A percentile compares a stretch with the other conserved stretches of the same genome.
Evolutionary conservation across 2,888 invertebrate species (phyloP).

Genomic region (Proisotoma minuta): DNA sequence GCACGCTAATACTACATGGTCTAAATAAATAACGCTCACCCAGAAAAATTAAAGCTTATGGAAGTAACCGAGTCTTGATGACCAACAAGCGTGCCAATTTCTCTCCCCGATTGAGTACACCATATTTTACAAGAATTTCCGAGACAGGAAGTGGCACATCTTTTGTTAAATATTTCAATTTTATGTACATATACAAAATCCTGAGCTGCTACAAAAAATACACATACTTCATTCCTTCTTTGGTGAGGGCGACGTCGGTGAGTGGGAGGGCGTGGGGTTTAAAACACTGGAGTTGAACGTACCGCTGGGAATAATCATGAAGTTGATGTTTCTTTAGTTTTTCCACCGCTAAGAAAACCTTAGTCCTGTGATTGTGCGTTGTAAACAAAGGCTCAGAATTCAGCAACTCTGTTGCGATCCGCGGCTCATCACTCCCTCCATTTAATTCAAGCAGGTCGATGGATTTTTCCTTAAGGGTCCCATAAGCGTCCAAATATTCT

Average conservation of each 20-base stretch:
- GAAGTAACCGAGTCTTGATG: conserved; percentile 78
- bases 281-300: conserved; percentile 63
- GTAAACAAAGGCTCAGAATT: conserved; percentile 54
- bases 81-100: conserved; percentile 64
- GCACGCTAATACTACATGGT: too few relatives aligned
- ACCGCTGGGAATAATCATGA: conserved; percentile 61
- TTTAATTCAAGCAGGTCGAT: conserved; percentile 60
- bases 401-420: conserved; percentile 55
- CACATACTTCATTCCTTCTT: conserved; percentile 60
- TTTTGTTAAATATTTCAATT: conserved; percentile 50
- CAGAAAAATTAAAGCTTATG: conserved; percentile 69
- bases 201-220: neutral
- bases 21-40: conserved; percentile 54
- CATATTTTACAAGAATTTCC: conserved; percentile 78
- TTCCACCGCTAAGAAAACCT: conserved; percentile 60
- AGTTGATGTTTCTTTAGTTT: conserved; percentile 63
- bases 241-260: conserved; percentile 68
- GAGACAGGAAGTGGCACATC: conserved; percentile 76
- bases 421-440: conserved; percentile 54
- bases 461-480: conserved; percentile 59
- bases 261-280: conserved; percentile 66
- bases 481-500: conserved; percentile 58
- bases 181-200: too few relatives aligned
- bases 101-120: conserved; percentile 66
- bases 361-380: conserved; percentile 57